Evolutionary conservation across 1,140 invertebrate genomes (phyloP).

Genomic region (Hesperophylax magnus): DNA sequence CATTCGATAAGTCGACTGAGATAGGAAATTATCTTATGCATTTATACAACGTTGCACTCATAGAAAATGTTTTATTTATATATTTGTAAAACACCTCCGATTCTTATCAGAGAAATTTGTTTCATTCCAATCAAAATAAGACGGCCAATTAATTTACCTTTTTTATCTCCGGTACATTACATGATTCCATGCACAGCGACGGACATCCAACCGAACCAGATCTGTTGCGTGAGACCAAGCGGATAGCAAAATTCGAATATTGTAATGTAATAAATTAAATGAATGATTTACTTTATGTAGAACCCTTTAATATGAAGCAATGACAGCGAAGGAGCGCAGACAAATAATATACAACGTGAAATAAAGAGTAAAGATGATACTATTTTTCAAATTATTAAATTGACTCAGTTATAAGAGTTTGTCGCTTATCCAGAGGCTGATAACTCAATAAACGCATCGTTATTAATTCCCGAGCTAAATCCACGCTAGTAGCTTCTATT

Average conservation of each 20-base stretch:
- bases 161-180: constrained; percentile 6
- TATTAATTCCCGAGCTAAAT: constrained; percentile 12
- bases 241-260: constrained; percentile 4
- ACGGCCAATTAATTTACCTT: background rate
- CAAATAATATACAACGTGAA: background rate
- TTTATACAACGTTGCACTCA: too few relatives aligned
- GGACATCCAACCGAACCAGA: constrained; percentile 4
- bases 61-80: too few relatives aligned
- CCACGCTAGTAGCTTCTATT: background rate
- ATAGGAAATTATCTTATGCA: too few relatives aligned
- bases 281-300: too few relatives aligned
- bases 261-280: background rate
- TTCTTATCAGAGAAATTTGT: background rate
- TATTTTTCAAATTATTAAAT: background rate
- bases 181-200: constrained; percentile 6
- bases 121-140: background rate
- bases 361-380: too few relatives aligned
- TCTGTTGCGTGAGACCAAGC: constrained; percentile 25
- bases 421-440: background rate
- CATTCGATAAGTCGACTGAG: too few relatives aligned
- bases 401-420: background rate
- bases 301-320: constrained; percentile 3
- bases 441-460: constrained; percentile 26
- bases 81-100: background rate
- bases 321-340: background rate